Percentiles rank a stretch among this genome's conserved stretches.
Evolutionary conservation across 2,888 invertebrate genomes (phyloP).

Genomic region (Ornithoptera alexandrae): DNA sequence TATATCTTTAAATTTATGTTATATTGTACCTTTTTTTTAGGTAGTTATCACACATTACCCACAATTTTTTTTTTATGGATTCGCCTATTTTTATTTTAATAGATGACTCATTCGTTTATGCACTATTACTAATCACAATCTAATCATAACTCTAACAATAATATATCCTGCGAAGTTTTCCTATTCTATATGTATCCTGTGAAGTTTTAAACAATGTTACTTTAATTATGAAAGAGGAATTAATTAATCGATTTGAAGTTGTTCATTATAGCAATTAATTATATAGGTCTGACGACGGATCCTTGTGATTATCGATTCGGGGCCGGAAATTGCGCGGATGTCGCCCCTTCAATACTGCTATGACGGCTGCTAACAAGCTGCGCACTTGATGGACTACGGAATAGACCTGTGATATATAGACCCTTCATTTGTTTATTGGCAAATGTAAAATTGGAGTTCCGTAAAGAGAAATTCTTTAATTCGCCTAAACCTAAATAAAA

Average conservation of each 20-base stretch:
- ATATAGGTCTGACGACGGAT: conserved; percentile 1
- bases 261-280: conserved; percentile 15
- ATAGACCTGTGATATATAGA: neutral
- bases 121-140: neutral
- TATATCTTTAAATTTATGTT: no score
- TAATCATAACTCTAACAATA: no score
- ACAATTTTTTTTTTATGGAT: no score
- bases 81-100: neutral
- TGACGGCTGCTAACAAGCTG: conserved; percentile 13
- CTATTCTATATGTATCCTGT: neutral
- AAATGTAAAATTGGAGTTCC: no score
- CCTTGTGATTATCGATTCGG: conserved; percentile 17
- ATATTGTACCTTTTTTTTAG: no score
- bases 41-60: no score
- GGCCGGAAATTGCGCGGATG: conserved; percentile 25
- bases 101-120: neutral
- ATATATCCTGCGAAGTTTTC: no score
- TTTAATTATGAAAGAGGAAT: neutral
- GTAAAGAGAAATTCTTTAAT: no score
- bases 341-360: conserved; percentile 14
- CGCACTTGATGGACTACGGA: conserved; percentile 5
- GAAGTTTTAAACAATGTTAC: neutral
- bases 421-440: neutral
- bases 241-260: neutral
- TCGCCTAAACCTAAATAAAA: no score